Base-by-base conservation (phyloP, 1,140 invertebrate genomes). In the Oncopodura yosiiana region DNA sequence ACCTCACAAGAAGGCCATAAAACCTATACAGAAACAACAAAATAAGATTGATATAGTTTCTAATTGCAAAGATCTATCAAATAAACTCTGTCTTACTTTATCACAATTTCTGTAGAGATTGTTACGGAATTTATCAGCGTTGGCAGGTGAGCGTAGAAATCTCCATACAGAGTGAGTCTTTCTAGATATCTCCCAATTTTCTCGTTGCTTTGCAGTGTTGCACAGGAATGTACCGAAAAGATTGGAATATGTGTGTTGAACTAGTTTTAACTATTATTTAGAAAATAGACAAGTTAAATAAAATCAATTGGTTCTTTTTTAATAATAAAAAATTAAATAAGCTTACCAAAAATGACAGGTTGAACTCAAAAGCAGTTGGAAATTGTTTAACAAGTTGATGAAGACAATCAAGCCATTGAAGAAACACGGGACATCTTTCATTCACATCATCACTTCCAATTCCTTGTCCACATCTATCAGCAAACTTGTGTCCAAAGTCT, bases 351-450 rank as follows among this genome's bases (percentile, higher is more conserved):
- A 88, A 97, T 12, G 82, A 81, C 2, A 51, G 41, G 53, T 91
- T 94, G 73, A 97, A 97, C 75, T 98, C 86, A 75, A 99, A 99
- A 66, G 82, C 82, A 70, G 86, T 88, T 3, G 88, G 87, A 73
- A 89, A 95, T 73, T 97, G 91, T 56, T 72, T 64, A 56, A 86
- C 77, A 41, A 98, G 74, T 72, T 99, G 94, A 74, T 95, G 86
- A 1, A 98, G 84, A 67, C 92, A 90, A 68, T 99, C 94, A 3
- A 98, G 75, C 90, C 93, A 99, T 70, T 98, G 94, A 37, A 98
- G 74, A 74, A 99, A 99, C 54, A 98, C 88, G 14, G 95, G 95
- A 69, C 89, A 93, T 49, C 84, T 75, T 72, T 98, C 93, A 71
- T 93, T 94, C 1, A 78, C 73, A 67, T 96, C 91, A 56, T 91